phyloP scores from a whole-genome alignment of 2,113 vertebrate species.

The Notarius lentiginosus region DNA sequence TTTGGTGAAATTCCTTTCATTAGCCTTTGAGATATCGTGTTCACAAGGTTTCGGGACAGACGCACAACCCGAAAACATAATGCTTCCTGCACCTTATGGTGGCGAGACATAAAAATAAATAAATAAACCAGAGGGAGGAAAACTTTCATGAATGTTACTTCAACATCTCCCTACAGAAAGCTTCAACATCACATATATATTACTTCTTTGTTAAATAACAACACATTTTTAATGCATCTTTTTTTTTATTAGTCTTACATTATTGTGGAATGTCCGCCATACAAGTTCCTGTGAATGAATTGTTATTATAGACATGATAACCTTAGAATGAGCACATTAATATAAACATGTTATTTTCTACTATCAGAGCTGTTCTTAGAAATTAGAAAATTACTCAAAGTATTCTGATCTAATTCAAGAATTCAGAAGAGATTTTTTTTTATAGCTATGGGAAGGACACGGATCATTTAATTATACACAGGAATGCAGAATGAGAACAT shows the following conservation, averaged over 20 bases:
- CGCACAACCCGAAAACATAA: no score
- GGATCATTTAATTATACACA: neutral
- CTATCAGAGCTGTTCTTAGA: neutral
- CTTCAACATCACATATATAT: neutral
- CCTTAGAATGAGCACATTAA: neutral
- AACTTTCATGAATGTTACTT: neutral
- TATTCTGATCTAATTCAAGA: neutral
- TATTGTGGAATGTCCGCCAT: neutral
- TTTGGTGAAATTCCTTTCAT: no score
- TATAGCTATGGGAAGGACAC: neutral
- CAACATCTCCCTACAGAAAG: neutral
- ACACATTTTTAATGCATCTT: neutral
- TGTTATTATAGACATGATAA: neutral
- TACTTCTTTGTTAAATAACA: neutral
- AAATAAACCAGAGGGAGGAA: no score
- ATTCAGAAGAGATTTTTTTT: neutral
- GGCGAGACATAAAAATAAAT: no score
- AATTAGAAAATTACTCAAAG: neutral
- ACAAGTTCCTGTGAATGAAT: neutral
- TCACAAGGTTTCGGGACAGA: no score
- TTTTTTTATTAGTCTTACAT: neutral
- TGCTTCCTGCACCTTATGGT: no score
- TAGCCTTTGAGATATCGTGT: no score
- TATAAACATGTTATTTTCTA: neutral
- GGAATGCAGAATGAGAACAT: neutral